Evolutionary conservation across 2,888 invertebrate genomes (phyloP).

Genomic region (Xestia ashworthii): DNA sequence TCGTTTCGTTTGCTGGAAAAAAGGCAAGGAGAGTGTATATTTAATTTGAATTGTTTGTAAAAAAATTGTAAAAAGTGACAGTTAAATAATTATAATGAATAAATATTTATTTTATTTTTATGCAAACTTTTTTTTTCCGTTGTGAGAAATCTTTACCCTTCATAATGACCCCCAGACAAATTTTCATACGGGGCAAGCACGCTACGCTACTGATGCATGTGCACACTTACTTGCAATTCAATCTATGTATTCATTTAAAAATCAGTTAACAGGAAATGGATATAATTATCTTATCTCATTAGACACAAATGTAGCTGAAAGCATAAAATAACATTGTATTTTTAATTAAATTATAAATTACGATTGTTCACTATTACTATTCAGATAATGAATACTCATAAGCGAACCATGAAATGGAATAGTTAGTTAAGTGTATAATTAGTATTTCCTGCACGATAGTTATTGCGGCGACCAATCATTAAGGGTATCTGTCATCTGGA

Average conservation of each 20-base stretch:
- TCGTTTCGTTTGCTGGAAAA: too few relatives aligned
- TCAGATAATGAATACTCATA: background rate
- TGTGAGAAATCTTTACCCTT: too few relatives aligned
- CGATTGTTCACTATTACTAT: background rate
- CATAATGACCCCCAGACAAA: too few relatives aligned
- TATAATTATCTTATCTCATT: background rate
- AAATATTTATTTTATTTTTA: too few relatives aligned
- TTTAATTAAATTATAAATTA: slow-evolving; percentile 10
- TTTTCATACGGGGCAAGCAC: too few relatives aligned
- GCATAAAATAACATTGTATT: background rate
- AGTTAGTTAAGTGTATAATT: background rate
- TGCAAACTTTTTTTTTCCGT: too few relatives aligned
- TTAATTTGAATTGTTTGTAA: too few relatives aligned
- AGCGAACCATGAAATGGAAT: background rate
- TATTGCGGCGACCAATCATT: too few relatives aligned
- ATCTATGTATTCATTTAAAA: background rate
- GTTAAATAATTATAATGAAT: too few relatives aligned
- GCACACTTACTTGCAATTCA: background rate
- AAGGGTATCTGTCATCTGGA: background rate
- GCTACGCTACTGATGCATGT: too few relatives aligned
- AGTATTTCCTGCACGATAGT: background rate
- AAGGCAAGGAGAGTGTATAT: too few relatives aligned
- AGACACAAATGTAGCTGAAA: slow-evolving; percentile 8
- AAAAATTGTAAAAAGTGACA: too few relatives aligned
- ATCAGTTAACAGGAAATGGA: slow-evolving; percentile 38